Conservation (phyloP, 2,888 invertebrate species). For the Ferdinandea cuprea region DNA sequence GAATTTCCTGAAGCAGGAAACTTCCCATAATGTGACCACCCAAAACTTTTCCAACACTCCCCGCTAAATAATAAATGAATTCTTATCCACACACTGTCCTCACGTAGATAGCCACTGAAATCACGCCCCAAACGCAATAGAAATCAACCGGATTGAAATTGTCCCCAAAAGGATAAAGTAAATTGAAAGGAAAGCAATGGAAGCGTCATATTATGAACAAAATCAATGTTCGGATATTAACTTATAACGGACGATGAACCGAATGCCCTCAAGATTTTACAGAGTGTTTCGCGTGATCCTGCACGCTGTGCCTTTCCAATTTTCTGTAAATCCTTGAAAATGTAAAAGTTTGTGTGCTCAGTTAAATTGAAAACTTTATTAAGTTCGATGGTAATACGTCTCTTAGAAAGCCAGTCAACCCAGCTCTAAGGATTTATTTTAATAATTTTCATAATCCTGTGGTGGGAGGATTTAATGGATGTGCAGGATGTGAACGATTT, state of each 20-base stretch:
- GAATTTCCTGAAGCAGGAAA: slow-evolving; percentile 73
- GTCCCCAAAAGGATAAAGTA: slow-evolving; percentile 72
- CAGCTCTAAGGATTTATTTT: slow-evolving; percentile 59
- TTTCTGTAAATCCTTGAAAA: slow-evolving; percentile 60
- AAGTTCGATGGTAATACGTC: slow-evolving; percentile 61
- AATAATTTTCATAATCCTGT: slow-evolving; percentile 69
- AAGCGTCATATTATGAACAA: slow-evolving; percentile 70
- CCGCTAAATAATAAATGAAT: slow-evolving; percentile 71
- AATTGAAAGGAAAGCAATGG: slow-evolving; percentile 71
- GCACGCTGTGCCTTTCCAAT: slow-evolving; percentile 15
- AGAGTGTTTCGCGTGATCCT: slow-evolving; percentile 38
- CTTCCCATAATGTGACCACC: slow-evolving; percentile 64
- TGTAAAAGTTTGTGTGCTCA: slow-evolving; percentile 73
- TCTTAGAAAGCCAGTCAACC: slow-evolving; percentile 49
- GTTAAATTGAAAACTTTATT: slow-evolving; percentile 72
- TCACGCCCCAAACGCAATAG: slow-evolving; percentile 69
- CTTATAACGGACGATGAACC: slow-evolving; percentile 74
- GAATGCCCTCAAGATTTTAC: slow-evolving; percentile 59
- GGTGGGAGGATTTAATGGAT: slow-evolving; percentile 31
- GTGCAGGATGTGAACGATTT: slow-evolving; percentile 35
- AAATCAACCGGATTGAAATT: slow-evolving; percentile 73
- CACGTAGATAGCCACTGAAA: slow-evolving; percentile 58
- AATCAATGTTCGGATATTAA: slow-evolving; percentile 74
- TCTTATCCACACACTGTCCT: slow-evolving; percentile 58
- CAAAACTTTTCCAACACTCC: slow-evolving; percentile 60